Evolutionary conservation across 2,888 invertebrate genomes (phyloP).

Genomic region (Plagodis dolabraria): DNA sequence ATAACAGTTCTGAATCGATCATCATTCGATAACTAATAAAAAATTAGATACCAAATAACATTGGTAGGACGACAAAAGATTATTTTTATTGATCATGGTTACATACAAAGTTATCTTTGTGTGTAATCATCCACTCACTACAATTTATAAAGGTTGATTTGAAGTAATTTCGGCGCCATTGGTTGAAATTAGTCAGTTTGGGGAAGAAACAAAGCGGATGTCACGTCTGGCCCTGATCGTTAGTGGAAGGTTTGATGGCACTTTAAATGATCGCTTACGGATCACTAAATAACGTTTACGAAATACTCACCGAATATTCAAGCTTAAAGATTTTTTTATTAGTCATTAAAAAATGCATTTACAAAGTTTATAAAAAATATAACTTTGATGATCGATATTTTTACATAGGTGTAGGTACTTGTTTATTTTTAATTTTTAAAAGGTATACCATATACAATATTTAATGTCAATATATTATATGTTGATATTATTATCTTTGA

Average conservation of each 20-base stretch:
- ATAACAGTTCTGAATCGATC: constrained; percentile 28
- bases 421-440: no score
- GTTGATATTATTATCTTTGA: no score
- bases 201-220: constrained; percentile 45
- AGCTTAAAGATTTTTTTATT: no score
- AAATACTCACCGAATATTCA: constrained; percentile 14
- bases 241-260: constrained; percentile 46
- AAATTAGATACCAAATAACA: constrained; percentile 33
- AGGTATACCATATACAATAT: no score
- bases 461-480: no score
- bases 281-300: constrained; percentile 40
- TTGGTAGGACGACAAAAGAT: constrained; percentile 23
- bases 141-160: constrained; percentile 42
- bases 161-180: constrained; percentile 39
- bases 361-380: neutral
- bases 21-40: constrained; percentile 36
- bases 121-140: constrained; percentile 43
- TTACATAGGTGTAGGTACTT: no score
- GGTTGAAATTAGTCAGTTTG: constrained; percentile 40
- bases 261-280: constrained; percentile 54
- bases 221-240: constrained; percentile 52
- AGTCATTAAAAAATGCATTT: no score
- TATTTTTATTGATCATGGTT: constrained; percentile 35
- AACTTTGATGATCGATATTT: constrained; percentile 2
- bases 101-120: constrained; percentile 32